Conservation (phyloP, 2,888 invertebrate species). For the Leucozona laternaria region DNA sequence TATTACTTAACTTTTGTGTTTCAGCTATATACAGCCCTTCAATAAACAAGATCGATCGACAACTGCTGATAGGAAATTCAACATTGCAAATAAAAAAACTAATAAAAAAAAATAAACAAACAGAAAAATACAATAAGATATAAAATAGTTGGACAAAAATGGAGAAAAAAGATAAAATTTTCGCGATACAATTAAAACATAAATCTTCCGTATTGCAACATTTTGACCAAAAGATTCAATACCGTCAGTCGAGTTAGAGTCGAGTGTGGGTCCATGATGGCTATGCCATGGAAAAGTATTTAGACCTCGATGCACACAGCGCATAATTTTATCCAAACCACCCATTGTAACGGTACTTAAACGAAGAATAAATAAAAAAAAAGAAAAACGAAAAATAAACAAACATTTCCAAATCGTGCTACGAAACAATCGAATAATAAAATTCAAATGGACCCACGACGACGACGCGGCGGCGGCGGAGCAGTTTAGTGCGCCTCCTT, state of each 20-base stretch:
- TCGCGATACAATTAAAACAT: constrained; percentile 67
- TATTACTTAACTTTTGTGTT: constrained; percentile 37
- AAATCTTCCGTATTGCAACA: constrained; percentile 66
- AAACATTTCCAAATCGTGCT: constrained; percentile 71
- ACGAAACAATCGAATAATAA: constrained; percentile 75
- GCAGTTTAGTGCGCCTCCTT: constrained; percentile 27
- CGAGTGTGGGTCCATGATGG: constrained; percentile 9
- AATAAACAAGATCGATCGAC: constrained; percentile 49
- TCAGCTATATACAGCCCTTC: constrained; percentile 26
- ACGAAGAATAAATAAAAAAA: constrained; percentile 43
- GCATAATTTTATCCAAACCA: constrained; percentile 51
- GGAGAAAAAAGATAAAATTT: constrained; percentile 2
- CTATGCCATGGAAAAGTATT: background rate
- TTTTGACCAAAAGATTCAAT: constrained; percentile 51
- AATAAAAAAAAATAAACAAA: constrained; percentile 21
- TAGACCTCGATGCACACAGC: constrained; percentile 32
- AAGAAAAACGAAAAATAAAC: constrained; percentile 15
- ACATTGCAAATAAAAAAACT: background rate
- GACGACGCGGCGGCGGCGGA: background rate
- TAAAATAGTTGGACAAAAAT: constrained; percentile 22
- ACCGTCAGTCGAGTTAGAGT: background rate
- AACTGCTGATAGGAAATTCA: constrained; percentile 39
- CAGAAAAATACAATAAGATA: constrained; percentile 29
- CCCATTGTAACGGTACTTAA: constrained; percentile 49
- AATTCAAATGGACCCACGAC: constrained; percentile 74